Base-by-base conservation (phyloP, 1,140 invertebrate genomes). In the Drosophila subobscura region DNA sequence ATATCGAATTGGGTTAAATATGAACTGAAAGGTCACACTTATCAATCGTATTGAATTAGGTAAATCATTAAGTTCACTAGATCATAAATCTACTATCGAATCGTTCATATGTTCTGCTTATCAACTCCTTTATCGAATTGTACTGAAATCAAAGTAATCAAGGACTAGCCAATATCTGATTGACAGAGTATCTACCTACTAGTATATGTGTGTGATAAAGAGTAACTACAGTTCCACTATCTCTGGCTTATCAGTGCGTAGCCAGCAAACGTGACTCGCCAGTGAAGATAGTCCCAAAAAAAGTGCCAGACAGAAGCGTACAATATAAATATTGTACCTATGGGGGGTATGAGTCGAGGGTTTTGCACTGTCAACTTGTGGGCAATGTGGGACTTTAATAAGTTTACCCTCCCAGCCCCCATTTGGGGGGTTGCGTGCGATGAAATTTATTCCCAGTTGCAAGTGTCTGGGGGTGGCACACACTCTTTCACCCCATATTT, bases 391-490 rank as follows among this genome's bases (percentile, higher is more conserved):
- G 27, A 50, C 14, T 41, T 47, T 40, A 68, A 66, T 14, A 42
- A 6, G 63, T 22, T 49, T 54, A 20, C 44, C 33, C 12, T 12
- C 33, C 12, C n/a, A 40, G n/a, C n/a, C 47, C 51, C 29, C 40
- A 6, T 8, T 8, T 25, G 10, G 63, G 53, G 63, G 50, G 65
- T 55, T 44, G 59, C 16, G 63, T 54, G 63, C 46, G 49, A 3
- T 5, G 40, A 49, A 63, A 42, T 65, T 29, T 65, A 47, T 44
- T 63, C 16, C 59, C 51, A 25, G 27, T 22, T 67, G 37, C 46
- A 67, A 53, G 60, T 37, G 12, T 16, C 50, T 14, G 49, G 49
- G 64, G 61, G 65, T 67, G 53, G 64, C 27, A 67, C 40, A 37
- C 29, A 27, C 29, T 12, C 58, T 29, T 63, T 33, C 5, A 47